These are phyloP conservation scores for Rhabdomys pumilio DNA, from an alignment of 2,797 vertebrate genomes.

Conservation along the genomic window DNA sequence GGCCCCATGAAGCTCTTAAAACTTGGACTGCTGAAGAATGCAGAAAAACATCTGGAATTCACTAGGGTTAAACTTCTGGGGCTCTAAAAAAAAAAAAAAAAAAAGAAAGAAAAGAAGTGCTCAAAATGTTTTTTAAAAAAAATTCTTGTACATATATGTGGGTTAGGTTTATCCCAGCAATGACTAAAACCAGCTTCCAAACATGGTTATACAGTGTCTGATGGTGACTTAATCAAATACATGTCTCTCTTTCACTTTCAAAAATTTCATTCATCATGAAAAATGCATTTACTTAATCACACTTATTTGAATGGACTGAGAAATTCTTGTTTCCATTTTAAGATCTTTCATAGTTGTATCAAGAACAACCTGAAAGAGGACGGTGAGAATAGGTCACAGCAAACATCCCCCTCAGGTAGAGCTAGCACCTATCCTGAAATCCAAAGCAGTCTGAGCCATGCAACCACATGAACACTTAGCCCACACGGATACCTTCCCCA, in stretches of 20 bases:
- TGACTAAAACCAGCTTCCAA: background rate
- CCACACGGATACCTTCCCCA: background rate
- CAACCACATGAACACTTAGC: background rate
- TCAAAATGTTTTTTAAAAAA: background rate
- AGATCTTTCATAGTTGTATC: background rate
- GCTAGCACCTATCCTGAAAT: constrained; percentile 7
- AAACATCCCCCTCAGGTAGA: background rate
- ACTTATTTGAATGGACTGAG: background rate
- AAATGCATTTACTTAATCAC: background rate
- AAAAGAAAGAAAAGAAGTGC: background rate
- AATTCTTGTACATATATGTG: background rate
- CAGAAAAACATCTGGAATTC: background rate
- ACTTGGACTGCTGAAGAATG: background rate
- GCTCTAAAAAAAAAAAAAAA: background rate
- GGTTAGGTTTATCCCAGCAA: background rate
- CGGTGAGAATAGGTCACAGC: background rate
- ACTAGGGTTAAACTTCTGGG: constrained; percentile 7
- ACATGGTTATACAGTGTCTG: background rate
- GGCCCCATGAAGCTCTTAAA: background rate
- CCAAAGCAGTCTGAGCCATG: background rate
- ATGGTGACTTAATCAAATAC: background rate
- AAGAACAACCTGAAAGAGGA: background rate
- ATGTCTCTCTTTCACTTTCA: constrained; percentile 19
- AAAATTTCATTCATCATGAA: background rate
- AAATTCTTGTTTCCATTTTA: constrained; percentile 28